Evolutionary conservation across 2,888 invertebrate genomes (phyloP).

Genomic region (Seira ritae): DNA sequence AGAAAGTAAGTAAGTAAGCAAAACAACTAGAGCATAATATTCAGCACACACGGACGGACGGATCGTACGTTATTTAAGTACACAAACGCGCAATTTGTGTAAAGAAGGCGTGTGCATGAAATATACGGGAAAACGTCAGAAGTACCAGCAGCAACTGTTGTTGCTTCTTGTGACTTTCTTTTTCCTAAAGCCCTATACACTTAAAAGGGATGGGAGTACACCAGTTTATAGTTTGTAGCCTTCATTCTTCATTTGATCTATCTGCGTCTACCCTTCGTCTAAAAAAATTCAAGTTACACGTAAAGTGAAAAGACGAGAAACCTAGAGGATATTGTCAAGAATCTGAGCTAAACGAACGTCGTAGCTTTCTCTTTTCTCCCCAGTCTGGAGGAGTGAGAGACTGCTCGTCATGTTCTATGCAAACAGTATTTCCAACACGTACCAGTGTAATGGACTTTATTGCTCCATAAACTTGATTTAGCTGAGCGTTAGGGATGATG

Average conservation of each 20-base stretch:
- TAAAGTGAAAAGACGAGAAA: background rate
- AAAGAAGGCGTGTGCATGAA: too few species aligned
- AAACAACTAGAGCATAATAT: too few species aligned
- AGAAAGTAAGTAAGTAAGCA: too few species aligned
- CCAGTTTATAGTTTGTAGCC: background rate
- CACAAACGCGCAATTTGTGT: too few species aligned
- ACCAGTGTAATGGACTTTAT: background rate
- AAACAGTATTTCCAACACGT: background rate
- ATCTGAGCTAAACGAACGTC: background rate
- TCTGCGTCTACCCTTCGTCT: background rate
- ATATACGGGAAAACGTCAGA: too few species aligned
- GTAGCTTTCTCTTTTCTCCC: background rate
- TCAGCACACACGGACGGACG: too few species aligned
- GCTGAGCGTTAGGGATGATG: background rate
- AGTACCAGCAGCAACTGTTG: too few species aligned
- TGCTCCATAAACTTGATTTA: constrained; percentile 9
- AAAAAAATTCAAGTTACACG: background rate
- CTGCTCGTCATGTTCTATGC: background rate
- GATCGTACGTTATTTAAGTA: too few species aligned
- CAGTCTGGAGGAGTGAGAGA: background rate
- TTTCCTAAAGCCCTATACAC: too few species aligned
- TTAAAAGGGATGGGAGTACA: too few species aligned
- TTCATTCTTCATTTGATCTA: constrained; percentile 15
- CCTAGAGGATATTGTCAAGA: background rate
- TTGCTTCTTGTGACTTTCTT: too few species aligned